phyloP scores from a whole-genome alignment of 2,113 vertebrate genomes.

The Sinosuthora webbiana region DNA sequence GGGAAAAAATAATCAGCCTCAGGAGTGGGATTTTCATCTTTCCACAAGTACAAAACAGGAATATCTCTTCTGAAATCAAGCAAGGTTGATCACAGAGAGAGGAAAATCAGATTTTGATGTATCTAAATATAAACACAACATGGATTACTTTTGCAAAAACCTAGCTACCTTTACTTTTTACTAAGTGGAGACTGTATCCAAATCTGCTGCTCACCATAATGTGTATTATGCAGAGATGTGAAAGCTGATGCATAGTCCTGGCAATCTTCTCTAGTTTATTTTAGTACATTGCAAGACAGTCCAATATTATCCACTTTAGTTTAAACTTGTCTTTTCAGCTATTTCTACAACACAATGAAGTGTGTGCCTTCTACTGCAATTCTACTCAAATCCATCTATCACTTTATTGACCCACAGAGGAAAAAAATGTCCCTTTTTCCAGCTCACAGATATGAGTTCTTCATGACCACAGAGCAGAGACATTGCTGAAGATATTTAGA shows the following conservation, averaged over 20 bases:
- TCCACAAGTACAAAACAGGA: neutral
- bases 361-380: slow-evolving; percentile 32
- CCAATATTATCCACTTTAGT: slow-evolving; percentile 51
- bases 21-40: neutral
- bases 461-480: slow-evolving; percentile 6
- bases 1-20: neutral
- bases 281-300: slow-evolving; percentile 34
- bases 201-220: neutral
- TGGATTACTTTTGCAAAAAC: neutral
- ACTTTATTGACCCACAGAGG: slow-evolving; percentile 64
- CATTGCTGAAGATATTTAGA: neutral
- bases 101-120: neutral
- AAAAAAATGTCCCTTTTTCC: slow-evolving; percentile 61
- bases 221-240: neutral
- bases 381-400: slow-evolving; percentile 61
- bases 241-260: neutral
- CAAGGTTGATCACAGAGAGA: neutral
- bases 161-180: neutral
- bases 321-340: slow-evolving; percentile 67
- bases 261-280: slow-evolving; percentile 66
- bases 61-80: neutral
- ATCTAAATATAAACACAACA: neutral
- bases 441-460: slow-evolving; percentile 15
- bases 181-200: neutral
- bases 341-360: slow-evolving; percentile 46